Conservation (phyloP, 2,888 invertebrate species). For the Drosophila neoperkinsi region DNA sequence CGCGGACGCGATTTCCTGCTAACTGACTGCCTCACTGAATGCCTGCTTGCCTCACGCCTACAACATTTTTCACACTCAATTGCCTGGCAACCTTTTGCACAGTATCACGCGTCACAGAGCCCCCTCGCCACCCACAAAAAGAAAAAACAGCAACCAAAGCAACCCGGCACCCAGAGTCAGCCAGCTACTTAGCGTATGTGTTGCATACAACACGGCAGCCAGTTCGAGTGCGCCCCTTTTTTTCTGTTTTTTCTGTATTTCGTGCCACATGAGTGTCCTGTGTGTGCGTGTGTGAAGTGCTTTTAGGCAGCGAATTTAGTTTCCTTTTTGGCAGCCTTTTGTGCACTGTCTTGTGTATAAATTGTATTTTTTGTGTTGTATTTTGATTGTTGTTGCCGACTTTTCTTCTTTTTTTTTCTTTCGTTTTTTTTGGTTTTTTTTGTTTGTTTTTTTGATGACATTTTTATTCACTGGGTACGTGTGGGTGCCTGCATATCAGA, state of each 20-base stretch:
- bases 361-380: conserved; percentile 48
- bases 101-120: conserved; percentile 69
- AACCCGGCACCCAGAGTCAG: conserved; percentile 15
- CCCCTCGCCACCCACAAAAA: background rate
- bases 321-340: conserved; percentile 60
- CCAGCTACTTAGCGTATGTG: conserved; percentile 75
- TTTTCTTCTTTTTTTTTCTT: background rate
- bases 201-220: conserved; percentile 64
- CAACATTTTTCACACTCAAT: conserved; percentile 80
- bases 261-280: conserved; percentile 16
- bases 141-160: background rate
- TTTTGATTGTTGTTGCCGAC: conserved; percentile 1
- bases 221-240: conserved; percentile 33
- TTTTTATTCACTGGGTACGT: conserved; percentile 67
- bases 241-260: conserved; percentile 4
- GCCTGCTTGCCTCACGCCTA: conserved; percentile 53
- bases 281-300: conserved; percentile 44
- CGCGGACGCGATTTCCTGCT: conserved; percentile 42
- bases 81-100: conserved; percentile 76
- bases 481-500: conserved; percentile 69
- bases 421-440: background rate
- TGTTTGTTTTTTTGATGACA: conserved; percentile 60
- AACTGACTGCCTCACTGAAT: background rate
- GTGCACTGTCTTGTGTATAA: conserved; percentile 57
- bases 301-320: conserved; percentile 68